Conservation (phyloP, 2,113 vertebrate genomes). For the Zosterops japonicus region DNA sequence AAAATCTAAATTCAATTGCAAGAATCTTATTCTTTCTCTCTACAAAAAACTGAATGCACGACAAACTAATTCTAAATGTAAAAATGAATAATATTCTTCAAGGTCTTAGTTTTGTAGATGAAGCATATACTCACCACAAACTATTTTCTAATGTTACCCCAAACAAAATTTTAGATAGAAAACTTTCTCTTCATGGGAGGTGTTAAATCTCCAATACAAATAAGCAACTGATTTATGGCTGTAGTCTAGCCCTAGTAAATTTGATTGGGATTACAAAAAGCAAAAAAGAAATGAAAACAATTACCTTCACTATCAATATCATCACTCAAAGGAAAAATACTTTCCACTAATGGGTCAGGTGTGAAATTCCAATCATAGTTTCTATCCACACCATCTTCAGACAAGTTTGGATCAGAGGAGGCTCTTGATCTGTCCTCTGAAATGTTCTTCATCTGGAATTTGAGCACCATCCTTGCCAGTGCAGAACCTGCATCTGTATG, state of each 20-base stretch:
- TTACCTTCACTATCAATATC: conserved; percentile 91
- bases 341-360: conserved; percentile 78
- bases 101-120: not conserved
- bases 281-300: not conserved
- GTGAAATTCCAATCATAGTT: conserved; percentile 81
- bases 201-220: not conserved
- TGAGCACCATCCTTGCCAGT: conserved; percentile 83
- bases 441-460: conserved; percentile 77
- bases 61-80: not conserved
- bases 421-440: conserved; percentile 50
- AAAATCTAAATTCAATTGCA: not conserved
- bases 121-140: not conserved
- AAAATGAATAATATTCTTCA: not conserved
- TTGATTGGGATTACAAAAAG: not conserved
- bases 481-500: conserved; percentile 78
- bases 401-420: conserved; percentile 64
- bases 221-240: not conserved
- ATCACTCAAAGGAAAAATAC: conserved; percentile 75
- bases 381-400: conserved; percentile 81
- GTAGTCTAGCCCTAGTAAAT: not conserved
- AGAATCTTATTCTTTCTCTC: not conserved
- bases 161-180: not conserved
- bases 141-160: not conserved
- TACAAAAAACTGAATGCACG: not conserved
- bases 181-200: not conserved